These are phyloP conservation scores for Seriola aureovittata DNA, from an alignment of 2,113 vertebrate species.

Conservation along the genomic window DNA sequence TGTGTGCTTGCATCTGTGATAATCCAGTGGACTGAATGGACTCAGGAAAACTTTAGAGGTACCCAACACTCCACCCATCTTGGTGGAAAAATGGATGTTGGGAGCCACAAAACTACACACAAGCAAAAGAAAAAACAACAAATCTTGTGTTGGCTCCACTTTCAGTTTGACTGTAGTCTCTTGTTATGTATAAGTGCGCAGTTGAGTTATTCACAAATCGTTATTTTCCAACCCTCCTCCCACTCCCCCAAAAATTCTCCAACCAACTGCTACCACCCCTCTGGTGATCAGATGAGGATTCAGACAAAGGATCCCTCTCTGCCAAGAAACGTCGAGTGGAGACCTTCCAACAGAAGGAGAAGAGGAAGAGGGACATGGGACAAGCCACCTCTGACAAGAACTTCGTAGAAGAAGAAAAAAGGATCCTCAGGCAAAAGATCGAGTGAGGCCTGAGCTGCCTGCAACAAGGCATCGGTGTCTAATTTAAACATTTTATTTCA, in stretches of 20 bases:
- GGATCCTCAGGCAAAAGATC: slow-evolving; percentile 83
- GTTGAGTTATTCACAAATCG: neutral
- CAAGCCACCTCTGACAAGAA: slow-evolving; percentile 88
- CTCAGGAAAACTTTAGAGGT: too few species aligned
- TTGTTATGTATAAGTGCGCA: neutral
- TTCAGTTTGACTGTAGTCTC: neutral
- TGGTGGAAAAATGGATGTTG: neutral
- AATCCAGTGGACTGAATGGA: neutral
- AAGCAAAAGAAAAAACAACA: neutral
- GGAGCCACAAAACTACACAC: neutral
- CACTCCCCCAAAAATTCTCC: neutral
- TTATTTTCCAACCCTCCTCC: neutral
- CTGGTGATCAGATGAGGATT: slow-evolving; percentile 87
- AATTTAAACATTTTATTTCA: slow-evolving; percentile 25
- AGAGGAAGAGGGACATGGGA: slow-evolving; percentile 88
- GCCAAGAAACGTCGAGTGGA: slow-evolving; percentile 91
- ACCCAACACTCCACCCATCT: neutral
- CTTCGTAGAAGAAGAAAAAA: slow-evolving; percentile 88
- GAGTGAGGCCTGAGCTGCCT: slow-evolving; percentile 65
- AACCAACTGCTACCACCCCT: neutral
- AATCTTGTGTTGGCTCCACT: neutral
- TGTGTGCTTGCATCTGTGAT: neutral
- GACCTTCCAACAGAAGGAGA: slow-evolving; percentile 90
- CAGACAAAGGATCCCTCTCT: slow-evolving; percentile 78
- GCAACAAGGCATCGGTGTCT: slow-evolving; percentile 3